Evolutionary conservation across 1,140 invertebrate genomes (phyloP).

Genomic region (Monochamus saltuarius): DNA sequence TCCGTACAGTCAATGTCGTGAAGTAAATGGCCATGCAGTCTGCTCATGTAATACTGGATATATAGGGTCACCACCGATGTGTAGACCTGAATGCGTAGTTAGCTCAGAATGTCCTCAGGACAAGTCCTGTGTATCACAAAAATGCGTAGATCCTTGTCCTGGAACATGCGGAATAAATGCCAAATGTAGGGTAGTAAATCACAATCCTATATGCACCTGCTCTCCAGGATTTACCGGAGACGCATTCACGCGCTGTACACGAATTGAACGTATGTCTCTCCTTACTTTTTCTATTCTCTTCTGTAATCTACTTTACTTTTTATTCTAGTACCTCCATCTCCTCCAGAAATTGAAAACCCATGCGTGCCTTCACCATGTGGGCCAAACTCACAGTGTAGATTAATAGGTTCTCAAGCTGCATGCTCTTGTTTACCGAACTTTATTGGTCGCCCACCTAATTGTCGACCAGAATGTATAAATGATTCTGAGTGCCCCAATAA

Average conservation of each 20-base stretch:
- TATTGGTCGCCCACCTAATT: constrained; percentile 75
- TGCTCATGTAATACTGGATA: constrained; percentile 77
- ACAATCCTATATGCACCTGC: constrained; percentile 81
- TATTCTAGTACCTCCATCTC: constrained; percentile 47
- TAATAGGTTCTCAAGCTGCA: constrained; percentile 67
- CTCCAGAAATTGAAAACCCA: constrained; percentile 56
- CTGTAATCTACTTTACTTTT: constrained; percentile 23
- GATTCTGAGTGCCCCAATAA: constrained; percentile 72
- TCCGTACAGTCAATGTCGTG: constrained; percentile 76
- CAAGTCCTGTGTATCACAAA: constrained; percentile 78
- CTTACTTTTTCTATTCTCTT: constrained; percentile 20
- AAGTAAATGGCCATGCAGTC: constrained; percentile 73
- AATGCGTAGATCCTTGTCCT: constrained; percentile 79
- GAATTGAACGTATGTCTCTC: constrained; percentile 47
- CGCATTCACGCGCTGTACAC: constrained; percentile 70
- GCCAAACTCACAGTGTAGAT: constrained; percentile 73
- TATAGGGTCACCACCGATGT: constrained; percentile 74
- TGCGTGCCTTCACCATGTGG: constrained; percentile 77
- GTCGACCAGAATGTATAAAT: constrained; percentile 74
- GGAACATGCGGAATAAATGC: constrained; percentile 79
- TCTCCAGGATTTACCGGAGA: constrained; percentile 73
- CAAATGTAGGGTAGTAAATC: constrained; percentile 79
- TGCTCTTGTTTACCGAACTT: constrained; percentile 75
- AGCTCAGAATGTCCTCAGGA: constrained; percentile 81
- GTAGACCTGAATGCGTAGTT: constrained; percentile 79